Evolutionary conservation across 2,888 invertebrate genomes (phyloP), one percentile per base, ranked within the genome.

Genomic region (Drosophila demipolita): DNA sequence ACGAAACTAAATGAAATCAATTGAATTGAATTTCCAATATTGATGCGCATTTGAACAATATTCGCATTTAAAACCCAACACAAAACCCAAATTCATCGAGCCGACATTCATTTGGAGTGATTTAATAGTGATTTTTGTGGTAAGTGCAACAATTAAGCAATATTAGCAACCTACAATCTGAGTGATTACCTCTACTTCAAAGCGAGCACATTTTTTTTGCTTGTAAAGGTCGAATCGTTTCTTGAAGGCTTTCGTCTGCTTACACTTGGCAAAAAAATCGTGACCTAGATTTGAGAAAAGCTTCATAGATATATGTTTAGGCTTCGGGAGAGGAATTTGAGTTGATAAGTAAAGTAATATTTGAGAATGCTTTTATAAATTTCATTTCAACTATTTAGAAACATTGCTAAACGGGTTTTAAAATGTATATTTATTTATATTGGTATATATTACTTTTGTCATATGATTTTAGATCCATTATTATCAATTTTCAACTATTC

Each of bases 111-210:
- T 15, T 48, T 40, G 40, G 4, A 40, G 61, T 23, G 4, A 58
- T 23, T 38, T 20, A 50, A 32, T n/a, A 38, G 12, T 15, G 40
- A 38, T 57, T 69, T 57, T 69, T 75, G 62, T 60, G 75, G 78
- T 78, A 75, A 78, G 78, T 75, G 66, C 70, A 66, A 53, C 66
- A 77, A 73, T 77, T 77, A 69, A 63, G 33, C 55, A 33, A 36
- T 40, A 54, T 58, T 52, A 17, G 49, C 61, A 65, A 61, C 70
- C 60, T 29, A 53, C 26, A 69, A 49, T 20, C 20, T 20, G 23
- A 35, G n/a, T 12, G 11, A 23, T 50, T 35, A 45, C 15, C 57
- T 29, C 32, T 40, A 45, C 42, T 60, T 26, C n/a, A 33, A 36
- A 40, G 59, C 63, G 49, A 20, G 20, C 52, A n/a, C 48, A 52